Evolutionary conservation across 1,140 invertebrate genomes (phyloP).

Genomic region (Theocolax elegans): DNA sequence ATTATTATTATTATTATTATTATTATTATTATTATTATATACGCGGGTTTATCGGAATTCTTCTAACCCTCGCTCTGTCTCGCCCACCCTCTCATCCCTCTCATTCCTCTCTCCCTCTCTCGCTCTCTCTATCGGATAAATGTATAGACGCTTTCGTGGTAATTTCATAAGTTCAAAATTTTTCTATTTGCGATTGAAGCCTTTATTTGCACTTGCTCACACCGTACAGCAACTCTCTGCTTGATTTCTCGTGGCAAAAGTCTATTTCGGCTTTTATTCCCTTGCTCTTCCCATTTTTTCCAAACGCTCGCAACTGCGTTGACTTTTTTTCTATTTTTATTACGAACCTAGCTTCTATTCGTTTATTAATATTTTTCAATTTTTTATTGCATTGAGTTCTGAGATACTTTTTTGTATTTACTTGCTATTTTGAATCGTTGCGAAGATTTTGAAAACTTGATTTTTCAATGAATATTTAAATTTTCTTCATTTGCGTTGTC

Average conservation of each 20-base stretch:
- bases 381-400: too few species aligned
- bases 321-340: neutral
- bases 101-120: neutral
- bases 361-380: too few species aligned
- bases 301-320: neutral
- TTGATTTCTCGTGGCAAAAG: neutral
- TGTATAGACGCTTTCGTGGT: neutral
- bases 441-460: too few species aligned
- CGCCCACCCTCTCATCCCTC: neutral
- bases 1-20: too few species aligned
- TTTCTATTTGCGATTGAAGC: neutral
- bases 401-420: too few species aligned
- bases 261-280: neutral
- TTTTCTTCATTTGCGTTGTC: too few species aligned
- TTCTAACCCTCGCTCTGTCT: neutral
- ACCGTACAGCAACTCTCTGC: too few species aligned
- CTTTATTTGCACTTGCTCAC: neutral
- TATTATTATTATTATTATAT: too few species aligned
- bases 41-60: too few species aligned
- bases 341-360: too few species aligned
- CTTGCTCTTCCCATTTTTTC: neutral
- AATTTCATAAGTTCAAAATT: conserved; percentile 1
- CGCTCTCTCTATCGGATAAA: neutral
- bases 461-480: too few species aligned
- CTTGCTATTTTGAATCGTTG: too few species aligned